Evolutionary conservation across 2,113 vertebrate genomes (phyloP).

Genomic region (Gorsachius goisagi): DNA sequence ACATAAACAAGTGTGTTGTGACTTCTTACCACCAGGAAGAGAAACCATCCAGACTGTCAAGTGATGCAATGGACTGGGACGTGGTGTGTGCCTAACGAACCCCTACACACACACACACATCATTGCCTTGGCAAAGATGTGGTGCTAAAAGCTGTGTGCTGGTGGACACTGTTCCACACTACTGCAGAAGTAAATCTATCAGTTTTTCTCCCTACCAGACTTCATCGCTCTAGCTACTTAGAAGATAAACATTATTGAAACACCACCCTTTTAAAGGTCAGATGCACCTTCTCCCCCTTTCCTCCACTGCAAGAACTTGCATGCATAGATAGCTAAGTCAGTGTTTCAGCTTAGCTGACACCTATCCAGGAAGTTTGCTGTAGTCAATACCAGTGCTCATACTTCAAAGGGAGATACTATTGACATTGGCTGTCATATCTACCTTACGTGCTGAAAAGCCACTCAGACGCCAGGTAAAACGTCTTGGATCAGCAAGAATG

Average conservation of each 20-base stretch:
- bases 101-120: rapidly evolving
- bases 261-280: background rate
- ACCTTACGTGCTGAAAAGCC: background rate
- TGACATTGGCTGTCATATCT: background rate
- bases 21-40: background rate
- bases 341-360: background rate
- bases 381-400: background rate
- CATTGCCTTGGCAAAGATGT: background rate
- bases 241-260: background rate
- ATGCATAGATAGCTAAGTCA: background rate
- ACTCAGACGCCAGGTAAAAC: background rate
- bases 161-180: background rate
- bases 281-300: background rate
- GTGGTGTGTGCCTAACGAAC: background rate
- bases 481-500: background rate
- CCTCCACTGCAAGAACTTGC: background rate
- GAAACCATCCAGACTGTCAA: background rate
- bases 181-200: background rate
- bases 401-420: background rate
- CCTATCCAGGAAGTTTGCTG: background rate
- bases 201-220: background rate
- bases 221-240: background rate
- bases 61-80: background rate
- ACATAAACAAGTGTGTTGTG: background rate
- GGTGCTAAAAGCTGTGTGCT: background rate